Conservation (phyloP, 2,113 vertebrate species). For the Oryzias celebensis region DNA sequence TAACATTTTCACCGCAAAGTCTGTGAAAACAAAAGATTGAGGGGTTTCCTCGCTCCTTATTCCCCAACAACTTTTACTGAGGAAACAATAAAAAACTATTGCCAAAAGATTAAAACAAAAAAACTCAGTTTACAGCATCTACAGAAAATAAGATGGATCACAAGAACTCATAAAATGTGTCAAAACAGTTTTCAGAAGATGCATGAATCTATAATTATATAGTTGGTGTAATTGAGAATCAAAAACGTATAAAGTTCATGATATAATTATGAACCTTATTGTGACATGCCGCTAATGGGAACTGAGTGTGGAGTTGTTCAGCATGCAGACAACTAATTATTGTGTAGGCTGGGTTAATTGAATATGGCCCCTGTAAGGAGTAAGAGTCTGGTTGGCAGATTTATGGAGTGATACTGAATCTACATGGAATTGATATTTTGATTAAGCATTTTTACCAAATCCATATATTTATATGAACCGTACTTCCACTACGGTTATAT, state of each 20-base stretch:
- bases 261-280: constrained; percentile 72
- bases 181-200: constrained; percentile 67
- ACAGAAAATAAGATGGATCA: constrained; percentile 52
- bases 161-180: constrained; percentile 60
- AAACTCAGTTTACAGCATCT: constrained; percentile 50
- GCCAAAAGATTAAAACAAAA: constrained; percentile 40
- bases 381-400: constrained; percentile 54
- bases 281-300: constrained; percentile 71
- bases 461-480: constrained; percentile 5
- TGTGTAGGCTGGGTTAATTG: constrained; percentile 69
- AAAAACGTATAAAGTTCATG: constrained; percentile 69
- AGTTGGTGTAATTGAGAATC: constrained; percentile 72
- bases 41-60: constrained; percentile 32
- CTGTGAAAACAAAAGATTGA: constrained; percentile 17
- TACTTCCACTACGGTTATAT: too few relatives aligned
- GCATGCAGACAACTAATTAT: constrained; percentile 73
- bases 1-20: constrained; percentile 1
- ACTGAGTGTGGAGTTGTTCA: constrained; percentile 67
- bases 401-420: constrained; percentile 47
- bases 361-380: constrained; percentile 59
- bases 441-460: constrained; percentile 4
- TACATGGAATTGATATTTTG: constrained; percentile 19
- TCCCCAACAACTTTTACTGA: constrained; percentile 55
- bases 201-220: constrained; percentile 70
- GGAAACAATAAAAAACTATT: constrained; percentile 52